Base-by-base conservation (phyloP, 1,140 invertebrate species). In the Oryzaephilus surinamensis region DNA sequence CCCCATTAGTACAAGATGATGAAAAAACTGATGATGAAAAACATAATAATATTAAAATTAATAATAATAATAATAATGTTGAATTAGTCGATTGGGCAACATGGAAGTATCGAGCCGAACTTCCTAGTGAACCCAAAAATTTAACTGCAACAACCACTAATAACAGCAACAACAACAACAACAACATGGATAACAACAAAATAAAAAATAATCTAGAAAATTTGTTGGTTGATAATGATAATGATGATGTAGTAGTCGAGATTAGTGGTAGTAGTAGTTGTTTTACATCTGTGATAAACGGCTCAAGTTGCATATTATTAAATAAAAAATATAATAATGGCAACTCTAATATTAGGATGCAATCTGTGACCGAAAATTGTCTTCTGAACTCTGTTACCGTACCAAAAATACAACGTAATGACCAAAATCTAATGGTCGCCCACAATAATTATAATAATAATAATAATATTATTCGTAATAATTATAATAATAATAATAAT, bases 241-340 rank as follows among this genome's bases (percentile, higher is more conserved):
- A 24, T 24, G 11, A 24, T 24, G 28, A 17, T 17, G 36, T 19
- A n/a, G n/a, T n/a, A n/a, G n/a, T n/a, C n/a, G n/a, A n/a, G n/a
- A n/a, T n/a, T n/a, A n/a, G n/a, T n/a, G n/a, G n/a, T n/a, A n/a
- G n/a, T n/a, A n/a, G n/a, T n/a, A n/a, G n/a, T n/a, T n/a, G n/a
- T 30, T 19, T 41, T 39, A 57, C 64, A 67, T 76, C 77, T 81
- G 77, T 81, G 77, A 81, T 81, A 80, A 70, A 71, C 70, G 76
- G 76, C 74, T 79, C 72, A 75, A 72, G 61, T 63, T 57, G 60
- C 48, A 55, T 65, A 62, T 65, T 14, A 18, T 31, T 13, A 28
- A 24, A 24, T 24, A 24, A 24, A n/a, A 24, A 24, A n/a, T n/a
- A 24, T 24, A 24, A 24, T 24, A 24, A 19, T 21, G 36, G 64